These are phyloP conservation scores for Solea solea DNA, from an alignment of 2,113 vertebrate species.

Conservation along the genomic window DNA sequence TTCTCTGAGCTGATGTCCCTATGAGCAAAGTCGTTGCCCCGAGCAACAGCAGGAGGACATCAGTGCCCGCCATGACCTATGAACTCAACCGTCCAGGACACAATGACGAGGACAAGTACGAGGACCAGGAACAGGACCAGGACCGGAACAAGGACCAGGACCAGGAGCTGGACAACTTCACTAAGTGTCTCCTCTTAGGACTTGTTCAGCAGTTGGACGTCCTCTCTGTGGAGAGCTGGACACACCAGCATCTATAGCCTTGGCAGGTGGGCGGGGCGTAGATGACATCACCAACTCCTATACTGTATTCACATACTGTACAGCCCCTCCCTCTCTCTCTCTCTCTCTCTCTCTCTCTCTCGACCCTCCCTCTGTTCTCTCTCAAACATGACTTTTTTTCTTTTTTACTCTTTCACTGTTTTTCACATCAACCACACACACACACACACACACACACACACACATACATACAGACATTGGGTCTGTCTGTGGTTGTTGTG, in stretches of 20 bases:
- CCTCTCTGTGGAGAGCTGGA: slow-evolving; percentile 48
- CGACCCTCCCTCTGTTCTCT: slow-evolving; percentile 18
- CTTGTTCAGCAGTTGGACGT: slow-evolving; percentile 55
- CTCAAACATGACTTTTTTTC: slow-evolving; percentile 31
- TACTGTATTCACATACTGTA: background rate
- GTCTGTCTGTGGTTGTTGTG: too few species aligned
- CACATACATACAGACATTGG: too few species aligned
- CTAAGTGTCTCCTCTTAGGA: slow-evolving; percentile 47
- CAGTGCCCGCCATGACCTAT: slow-evolving; percentile 38
- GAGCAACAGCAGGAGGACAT: slow-evolving; percentile 84
- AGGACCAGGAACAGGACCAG: slow-evolving; percentile 11
- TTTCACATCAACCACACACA: slow-evolving; percentile 16
- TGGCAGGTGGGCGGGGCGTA: slow-evolving; percentile 48
- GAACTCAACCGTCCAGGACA: slow-evolving; percentile 18
- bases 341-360: background rate
- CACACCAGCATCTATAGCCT: slow-evolving; percentile 53
- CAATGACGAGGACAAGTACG: background rate
- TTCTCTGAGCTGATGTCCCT: slow-evolving; percentile 82
- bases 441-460: background rate
- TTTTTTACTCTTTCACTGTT: slow-evolving; percentile 2
- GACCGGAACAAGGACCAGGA: background rate
- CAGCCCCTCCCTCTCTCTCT: background rate
- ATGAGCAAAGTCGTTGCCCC: slow-evolving; percentile 84
- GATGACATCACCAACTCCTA: slow-evolving; percentile 11
- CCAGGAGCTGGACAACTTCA: slow-evolving; percentile 59